Base-by-base conservation (phyloP, 2,113 vertebrate species). In the Pelmatolapia mariae region DNA sequence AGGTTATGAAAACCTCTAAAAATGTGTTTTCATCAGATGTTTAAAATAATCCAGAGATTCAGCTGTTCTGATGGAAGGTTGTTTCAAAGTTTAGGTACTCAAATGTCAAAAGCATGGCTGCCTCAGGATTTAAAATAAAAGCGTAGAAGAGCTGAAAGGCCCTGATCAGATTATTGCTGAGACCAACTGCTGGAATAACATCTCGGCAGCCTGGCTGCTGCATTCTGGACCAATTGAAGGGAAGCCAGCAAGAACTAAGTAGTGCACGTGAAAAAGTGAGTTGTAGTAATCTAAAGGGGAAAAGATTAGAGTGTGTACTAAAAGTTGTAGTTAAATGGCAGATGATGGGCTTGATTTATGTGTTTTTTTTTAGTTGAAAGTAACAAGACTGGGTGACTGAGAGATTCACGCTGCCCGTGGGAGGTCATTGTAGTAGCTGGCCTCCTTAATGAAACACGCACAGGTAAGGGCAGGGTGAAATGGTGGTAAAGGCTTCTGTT, bases 391-490 rank as follows among this genome's bases (percentile, higher is more conserved):
- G 71, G 71, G 45, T 8, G 71, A 11, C 24, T 0, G 40, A 19
- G 43, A 76, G 40, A 29, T 12, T 31, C 43, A 26, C 16, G 15
- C 24, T 47, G 9, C 40, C 13, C 0, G 8, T 73, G 15, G 0
- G 68, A 10, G 22, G 22, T 26, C 22, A 18, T 16, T 45, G 68
- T 29, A 47, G 68, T 22, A 26, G 8, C 40, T 73, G 40, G 22
- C 22, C 68, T 47, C 43, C 15, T 18, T 76, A 47, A 47, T 4
- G 4, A 47, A 16, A 73, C 63, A 36, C 5, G 12, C 19, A 68
- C 12, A 4, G 38, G 16, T 29, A 29, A 76, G 71, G 24, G 6
- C 43, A 31, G 43, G 71, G 9, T 7, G 68, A 73, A 24, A 73
- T 47, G 26, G 43, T 7, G 40, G 13, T 76, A 24, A 47, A 5